phyloP scores from a whole-genome alignment of 1,140 invertebrate genomes.

The Megathymus violae region DNA sequence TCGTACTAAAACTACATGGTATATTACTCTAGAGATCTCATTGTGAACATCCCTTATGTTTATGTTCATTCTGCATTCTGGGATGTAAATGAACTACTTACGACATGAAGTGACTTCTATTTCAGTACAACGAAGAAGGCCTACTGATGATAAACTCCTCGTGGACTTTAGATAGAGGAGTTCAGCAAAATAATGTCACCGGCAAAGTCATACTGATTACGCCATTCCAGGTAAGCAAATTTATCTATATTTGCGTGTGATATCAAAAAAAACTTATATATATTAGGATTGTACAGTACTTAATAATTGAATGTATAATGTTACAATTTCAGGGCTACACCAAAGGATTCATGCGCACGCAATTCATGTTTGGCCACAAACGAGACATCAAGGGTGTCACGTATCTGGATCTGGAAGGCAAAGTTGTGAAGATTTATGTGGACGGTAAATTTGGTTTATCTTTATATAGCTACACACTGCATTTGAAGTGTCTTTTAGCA shows the following conservation, averaged over 20 bases:
- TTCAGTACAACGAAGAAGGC: conserved; percentile 81
- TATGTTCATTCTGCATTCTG: too few species aligned
- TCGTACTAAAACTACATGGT: too few species aligned
- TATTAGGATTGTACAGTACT: too few species aligned
- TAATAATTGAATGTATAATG: too few species aligned
- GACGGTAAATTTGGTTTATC: conserved; percentile 83
- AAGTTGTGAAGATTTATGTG: conserved; percentile 86
- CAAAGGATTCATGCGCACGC: conserved; percentile 86
- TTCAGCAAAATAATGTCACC: conserved; percentile 68
- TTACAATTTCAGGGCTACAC: conserved; percentile 87
- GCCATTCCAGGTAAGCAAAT: conserved; percentile 69
- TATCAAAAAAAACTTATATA: too few species aligned
- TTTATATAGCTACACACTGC: too few species aligned
- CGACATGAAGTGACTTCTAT: conserved; percentile 42
- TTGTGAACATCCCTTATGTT: too few species aligned
- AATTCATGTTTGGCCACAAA: conserved; percentile 85
- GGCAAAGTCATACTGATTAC: conserved; percentile 72
- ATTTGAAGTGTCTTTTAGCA: too few species aligned
- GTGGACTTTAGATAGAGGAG: conserved; percentile 68
- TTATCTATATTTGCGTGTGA: neutral
- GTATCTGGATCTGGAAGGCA: conserved; percentile 87
- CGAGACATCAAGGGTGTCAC: conserved; percentile 86
- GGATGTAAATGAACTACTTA: too few species aligned
- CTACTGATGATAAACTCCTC: conserved; percentile 80
- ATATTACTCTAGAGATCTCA: too few species aligned